Percentiles rank a stretch among this genome's conserved stretches.
Conservation (phyloP, 2,888 invertebrate genomes). For the Drosophila pseudotakahashii region DNA sequence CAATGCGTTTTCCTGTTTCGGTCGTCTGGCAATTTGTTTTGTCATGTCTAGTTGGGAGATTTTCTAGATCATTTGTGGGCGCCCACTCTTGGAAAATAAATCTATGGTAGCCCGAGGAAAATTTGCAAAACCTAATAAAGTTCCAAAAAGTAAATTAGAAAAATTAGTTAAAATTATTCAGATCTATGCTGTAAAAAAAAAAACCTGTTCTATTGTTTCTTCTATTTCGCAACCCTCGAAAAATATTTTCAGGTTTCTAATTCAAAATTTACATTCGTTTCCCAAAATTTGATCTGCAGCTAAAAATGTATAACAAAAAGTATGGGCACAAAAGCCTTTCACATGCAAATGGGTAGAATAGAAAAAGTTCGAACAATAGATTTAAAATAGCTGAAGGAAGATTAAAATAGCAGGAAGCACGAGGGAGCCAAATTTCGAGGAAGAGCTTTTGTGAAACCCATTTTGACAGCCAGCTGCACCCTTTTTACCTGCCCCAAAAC, state of each 20-base stretch:
- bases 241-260: neutral
- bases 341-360: constrained; percentile 3
- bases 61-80: constrained; percentile 33
- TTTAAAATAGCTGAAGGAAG: neutral
- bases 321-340: constrained; percentile 7
- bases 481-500: constrained; percentile 24
- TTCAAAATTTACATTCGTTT: neutral
- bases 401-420: too few relatives aligned
- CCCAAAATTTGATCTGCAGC: neutral
- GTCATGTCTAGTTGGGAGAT: constrained; percentile 25
- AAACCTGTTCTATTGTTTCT: neutral
- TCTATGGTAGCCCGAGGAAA: neutral
- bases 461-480: constrained; percentile 21
- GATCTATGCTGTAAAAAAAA: too few relatives aligned
- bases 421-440: neutral
- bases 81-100: constrained; percentile 23
- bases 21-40: constrained; percentile 50
- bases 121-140: neutral
- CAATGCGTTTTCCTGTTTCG: constrained; percentile 59
- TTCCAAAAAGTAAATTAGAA: neutral
- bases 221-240: neutral
- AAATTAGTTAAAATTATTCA: too few relatives aligned
- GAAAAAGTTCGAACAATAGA: neutral
- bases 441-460: constrained; percentile 12
- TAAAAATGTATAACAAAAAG: neutral